phyloP scores from a whole-genome alignment of 30 jellyfish, hydroid and myxozoan species.

The Phacellophora camtschatica region DNA sequence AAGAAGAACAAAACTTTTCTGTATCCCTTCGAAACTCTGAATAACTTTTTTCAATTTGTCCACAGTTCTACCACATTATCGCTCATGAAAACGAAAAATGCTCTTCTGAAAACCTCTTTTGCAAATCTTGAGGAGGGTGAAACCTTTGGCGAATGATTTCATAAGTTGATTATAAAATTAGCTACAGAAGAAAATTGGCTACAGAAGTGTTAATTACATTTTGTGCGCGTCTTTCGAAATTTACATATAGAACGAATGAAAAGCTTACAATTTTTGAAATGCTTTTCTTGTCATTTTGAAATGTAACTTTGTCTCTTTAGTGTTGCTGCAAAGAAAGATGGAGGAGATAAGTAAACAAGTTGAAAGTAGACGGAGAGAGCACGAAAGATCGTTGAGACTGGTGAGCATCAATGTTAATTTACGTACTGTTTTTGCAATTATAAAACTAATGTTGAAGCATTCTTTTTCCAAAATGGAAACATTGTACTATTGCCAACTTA shows the following conservation, averaged over 20 bases:
- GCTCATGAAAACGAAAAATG: constrained; percentile 1
- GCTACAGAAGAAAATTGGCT: too few relatives aligned
- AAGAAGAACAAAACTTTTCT: background rate
- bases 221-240: too few relatives aligned
- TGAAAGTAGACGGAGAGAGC: constrained; percentile 73
- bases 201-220: too few relatives aligned
- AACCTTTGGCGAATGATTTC: too few relatives aligned
- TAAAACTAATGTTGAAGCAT: too few relatives aligned
- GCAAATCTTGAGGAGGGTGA: background rate
- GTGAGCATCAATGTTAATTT: constrained; percentile 34
- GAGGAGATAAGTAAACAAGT: constrained; percentile 73
- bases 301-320: constrained; percentile 5
- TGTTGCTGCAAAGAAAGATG: constrained; percentile 64
- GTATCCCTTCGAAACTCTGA: constrained; percentile 21
- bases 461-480: too few relatives aligned
- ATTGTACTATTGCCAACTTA: too few relatives aligned
- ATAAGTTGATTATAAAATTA: too few relatives aligned
- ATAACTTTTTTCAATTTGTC: constrained; percentile 14
- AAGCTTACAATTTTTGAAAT: too few relatives aligned
- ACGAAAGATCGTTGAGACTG: constrained; percentile 79
- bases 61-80: constrained; percentile 5
- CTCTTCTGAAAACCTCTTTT: background rate
- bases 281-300: background rate
- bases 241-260: too few relatives aligned
- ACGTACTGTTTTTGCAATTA: too few relatives aligned